phyloP scores from a whole-genome alignment of 2,888 invertebrate species.

The Diachrysia chrysitis region DNA sequence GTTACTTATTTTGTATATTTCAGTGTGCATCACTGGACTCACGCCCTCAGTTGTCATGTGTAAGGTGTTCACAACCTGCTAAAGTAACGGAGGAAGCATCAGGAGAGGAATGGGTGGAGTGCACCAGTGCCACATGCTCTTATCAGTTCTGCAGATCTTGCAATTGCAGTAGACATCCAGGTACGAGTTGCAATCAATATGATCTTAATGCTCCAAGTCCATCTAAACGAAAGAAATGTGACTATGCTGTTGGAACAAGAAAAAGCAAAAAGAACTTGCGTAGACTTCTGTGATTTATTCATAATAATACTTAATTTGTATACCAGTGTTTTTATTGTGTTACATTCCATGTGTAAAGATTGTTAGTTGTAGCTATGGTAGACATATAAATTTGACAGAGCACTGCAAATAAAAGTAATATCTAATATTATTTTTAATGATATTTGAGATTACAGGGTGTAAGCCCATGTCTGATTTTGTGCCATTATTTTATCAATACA shows the following conservation, averaged over 20 bases:
- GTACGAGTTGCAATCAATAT: constrained; percentile 80
- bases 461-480: constrained; percentile 65
- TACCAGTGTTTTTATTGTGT: constrained; percentile 69
- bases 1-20: constrained; percentile 51
- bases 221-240: constrained; percentile 83
- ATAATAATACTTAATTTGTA: constrained; percentile 48
- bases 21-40: constrained; percentile 81
- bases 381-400: constrained; percentile 28
- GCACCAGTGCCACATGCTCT: constrained; percentile 83
- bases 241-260: constrained; percentile 77
- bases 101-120: constrained; percentile 88
- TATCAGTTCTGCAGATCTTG: constrained; percentile 88
- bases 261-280: constrained; percentile 84
- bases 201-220: constrained; percentile 85
- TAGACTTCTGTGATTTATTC: constrained; percentile 75
- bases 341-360: constrained; percentile 78
- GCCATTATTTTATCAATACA: constrained; percentile 59
- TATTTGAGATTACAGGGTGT: constrained; percentile 63
- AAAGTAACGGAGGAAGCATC: constrained; percentile 79
- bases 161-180: constrained; percentile 79
- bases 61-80: constrained; percentile 82
- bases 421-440: constrained; percentile 26
- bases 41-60: constrained; percentile 79
- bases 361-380: constrained; percentile 55
- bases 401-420: constrained; percentile 52